Evolutionary conservation across 2,888 invertebrate genomes (phyloP).

Genomic region (Drosophila subsilvestris): DNA sequence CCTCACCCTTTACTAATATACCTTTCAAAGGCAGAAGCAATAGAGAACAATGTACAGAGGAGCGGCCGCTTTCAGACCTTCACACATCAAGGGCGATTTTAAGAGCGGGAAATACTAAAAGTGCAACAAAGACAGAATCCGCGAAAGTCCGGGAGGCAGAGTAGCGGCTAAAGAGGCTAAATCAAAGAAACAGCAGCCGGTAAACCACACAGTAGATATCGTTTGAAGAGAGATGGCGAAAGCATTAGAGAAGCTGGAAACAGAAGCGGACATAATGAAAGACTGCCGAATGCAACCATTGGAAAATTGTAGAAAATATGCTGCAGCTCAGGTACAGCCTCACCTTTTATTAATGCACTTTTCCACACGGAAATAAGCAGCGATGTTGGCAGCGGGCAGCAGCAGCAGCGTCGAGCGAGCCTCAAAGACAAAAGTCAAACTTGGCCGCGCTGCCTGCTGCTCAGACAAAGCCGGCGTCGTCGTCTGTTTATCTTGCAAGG

Average conservation of each 20-base stretch:
- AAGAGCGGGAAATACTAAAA: background rate
- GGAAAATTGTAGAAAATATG: background rate
- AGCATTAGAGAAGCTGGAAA: no score
- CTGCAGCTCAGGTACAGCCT: background rate
- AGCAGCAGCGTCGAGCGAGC: conserved; percentile 5
- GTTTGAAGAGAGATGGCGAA: background rate
- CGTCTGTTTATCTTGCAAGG: conserved; percentile 76
- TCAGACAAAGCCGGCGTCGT: conserved; percentile 58
- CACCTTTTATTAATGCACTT: background rate
- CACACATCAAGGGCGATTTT: background rate
- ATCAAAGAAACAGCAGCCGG: background rate
- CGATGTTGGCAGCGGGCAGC: background rate
- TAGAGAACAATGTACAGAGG: no score
- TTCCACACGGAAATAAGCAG: background rate
- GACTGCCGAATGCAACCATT: no score
- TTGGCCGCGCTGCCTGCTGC: conserved; percentile 49
- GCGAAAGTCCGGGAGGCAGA: no score
- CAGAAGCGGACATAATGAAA: no score
- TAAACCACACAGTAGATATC: background rate
- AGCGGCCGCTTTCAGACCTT: background rate
- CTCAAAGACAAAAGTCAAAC: conserved; percentile 77
- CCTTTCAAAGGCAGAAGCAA: background rate
- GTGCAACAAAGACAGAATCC: no score
- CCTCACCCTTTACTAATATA: background rate
- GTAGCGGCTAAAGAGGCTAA: background rate